These are phyloP conservation scores for Mus caroli DNA, from an alignment of 2,797 vertebrate genomes.

Conservation along the genomic window DNA sequence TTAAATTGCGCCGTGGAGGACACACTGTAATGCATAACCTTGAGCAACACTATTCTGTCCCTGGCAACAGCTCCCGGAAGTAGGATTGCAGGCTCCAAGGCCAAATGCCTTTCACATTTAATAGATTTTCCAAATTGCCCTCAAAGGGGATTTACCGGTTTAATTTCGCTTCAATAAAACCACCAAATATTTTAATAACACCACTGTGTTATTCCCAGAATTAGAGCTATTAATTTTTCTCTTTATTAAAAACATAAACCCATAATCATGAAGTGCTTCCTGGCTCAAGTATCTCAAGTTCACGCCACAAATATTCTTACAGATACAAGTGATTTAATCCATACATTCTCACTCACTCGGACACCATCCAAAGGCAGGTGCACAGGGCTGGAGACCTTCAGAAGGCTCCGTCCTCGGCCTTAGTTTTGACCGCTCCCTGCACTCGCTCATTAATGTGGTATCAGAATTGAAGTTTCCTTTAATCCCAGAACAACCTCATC, in stretches of 20 bases:
- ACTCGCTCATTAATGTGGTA: background rate
- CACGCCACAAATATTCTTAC: slow-evolving; percentile 1
- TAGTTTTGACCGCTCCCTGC: background rate
- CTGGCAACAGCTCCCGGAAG: background rate
- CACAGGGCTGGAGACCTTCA: background rate
- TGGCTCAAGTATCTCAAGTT: background rate
- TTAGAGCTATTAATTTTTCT: slow-evolving; percentile 18
- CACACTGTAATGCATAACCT: background rate
- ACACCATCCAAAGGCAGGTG: background rate
- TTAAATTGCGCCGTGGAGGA: background rate
- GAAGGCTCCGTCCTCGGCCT: background rate
- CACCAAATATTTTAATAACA: slow-evolving; percentile 32
- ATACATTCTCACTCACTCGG: background rate
- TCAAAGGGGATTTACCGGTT: background rate
- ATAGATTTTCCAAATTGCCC: slow-evolving; percentile 26
- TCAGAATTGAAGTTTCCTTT: slow-evolving; percentile 25
- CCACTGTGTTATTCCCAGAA: background rate
- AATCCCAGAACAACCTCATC: slow-evolving; percentile 36
- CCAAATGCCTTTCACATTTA: background rate
- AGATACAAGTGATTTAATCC: background rate
- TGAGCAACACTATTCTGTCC: background rate
- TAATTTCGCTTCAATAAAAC: slow-evolving; percentile 26
- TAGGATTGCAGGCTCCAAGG: background rate
- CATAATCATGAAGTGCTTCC: background rate
- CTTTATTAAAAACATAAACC: slow-evolving; percentile 48